Evolutionary conservation across 2,888 invertebrate genomes (phyloP).

Genomic region (Anticlea derivata): DNA sequence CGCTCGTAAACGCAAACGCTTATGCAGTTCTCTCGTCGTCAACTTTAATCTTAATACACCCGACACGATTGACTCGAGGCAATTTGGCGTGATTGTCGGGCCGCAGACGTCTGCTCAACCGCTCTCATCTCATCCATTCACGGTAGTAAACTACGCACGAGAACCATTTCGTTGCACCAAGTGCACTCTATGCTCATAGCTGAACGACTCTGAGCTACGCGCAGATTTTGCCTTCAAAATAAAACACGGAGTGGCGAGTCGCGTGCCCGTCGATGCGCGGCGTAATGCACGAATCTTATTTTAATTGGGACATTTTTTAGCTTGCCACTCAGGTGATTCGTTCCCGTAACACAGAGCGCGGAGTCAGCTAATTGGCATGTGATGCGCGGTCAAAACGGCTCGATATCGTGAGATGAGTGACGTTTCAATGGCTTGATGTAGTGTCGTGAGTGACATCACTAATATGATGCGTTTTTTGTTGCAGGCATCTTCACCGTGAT

Average conservation of each 20-base stretch:
- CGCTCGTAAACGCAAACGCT: conserved; percentile 47
- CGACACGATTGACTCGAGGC: conserved; percentile 57
- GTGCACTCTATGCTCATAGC: conserved; percentile 20
- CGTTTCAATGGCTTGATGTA: conserved; percentile 44
- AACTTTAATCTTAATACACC: conserved; percentile 51
- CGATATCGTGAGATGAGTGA: conserved; percentile 48
- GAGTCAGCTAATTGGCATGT: conserved; percentile 57
- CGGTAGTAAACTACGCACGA: conserved; percentile 43
- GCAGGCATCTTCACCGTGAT: conserved; percentile 98
- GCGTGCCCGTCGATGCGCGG: conserved; percentile 62
- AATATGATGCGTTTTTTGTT: conserved; percentile 25
- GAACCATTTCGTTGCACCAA: conserved; percentile 40
- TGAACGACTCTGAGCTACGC: conserved; percentile 9
- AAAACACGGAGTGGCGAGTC: conserved; percentile 44
- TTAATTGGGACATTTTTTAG: conserved; percentile 68
- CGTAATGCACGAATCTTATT: conserved; percentile 57
- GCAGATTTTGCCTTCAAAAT: conserved; percentile 11
- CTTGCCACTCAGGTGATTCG: conserved; percentile 54
- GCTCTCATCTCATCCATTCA: conserved; percentile 34
- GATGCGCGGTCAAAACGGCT: conserved; percentile 52
- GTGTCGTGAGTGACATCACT: conserved; percentile 21
- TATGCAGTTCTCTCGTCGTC: conserved; percentile 53
- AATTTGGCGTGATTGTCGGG: conserved; percentile 45
- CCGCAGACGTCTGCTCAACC: conserved; percentile 48
- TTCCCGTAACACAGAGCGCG: conserved; percentile 46